These are phyloP conservation scores for Diaperis boleti DNA, from an alignment of 2,888 invertebrate genomes.

Conservation along the genomic window DNA sequence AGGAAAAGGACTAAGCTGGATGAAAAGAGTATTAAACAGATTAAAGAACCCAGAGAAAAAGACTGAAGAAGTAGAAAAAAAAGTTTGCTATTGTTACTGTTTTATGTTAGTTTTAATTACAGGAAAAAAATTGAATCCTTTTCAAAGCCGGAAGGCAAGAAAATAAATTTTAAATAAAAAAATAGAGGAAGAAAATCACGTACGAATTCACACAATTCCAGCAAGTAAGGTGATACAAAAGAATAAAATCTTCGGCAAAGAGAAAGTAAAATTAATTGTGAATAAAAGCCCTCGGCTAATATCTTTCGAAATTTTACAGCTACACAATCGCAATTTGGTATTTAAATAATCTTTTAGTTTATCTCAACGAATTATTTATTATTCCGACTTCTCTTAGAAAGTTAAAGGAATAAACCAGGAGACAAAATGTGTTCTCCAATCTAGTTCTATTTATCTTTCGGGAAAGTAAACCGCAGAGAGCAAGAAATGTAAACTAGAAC, in stretches of 20 bases:
- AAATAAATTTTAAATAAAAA: no score
- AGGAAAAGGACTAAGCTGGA: no score
- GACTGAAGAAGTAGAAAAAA: no score
- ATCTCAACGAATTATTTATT: constrained; percentile 45
- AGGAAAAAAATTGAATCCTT: no score
- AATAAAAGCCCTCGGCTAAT: constrained; percentile 22
- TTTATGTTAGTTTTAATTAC: no score
- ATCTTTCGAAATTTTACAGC: constrained; percentile 32
- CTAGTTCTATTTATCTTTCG: constrained; percentile 47
- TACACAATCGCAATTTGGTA: constrained; percentile 47
- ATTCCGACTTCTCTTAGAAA: constrained; percentile 38
- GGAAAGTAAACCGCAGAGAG: constrained; percentile 45
- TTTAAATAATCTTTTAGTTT: constrained; percentile 48
- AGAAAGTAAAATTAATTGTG: constrained; percentile 24
- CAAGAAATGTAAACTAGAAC: constrained; percentile 46
- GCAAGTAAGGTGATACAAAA: background rate
- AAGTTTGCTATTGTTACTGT: no score
- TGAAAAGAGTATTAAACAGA: no score
- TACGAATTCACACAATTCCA: no score
- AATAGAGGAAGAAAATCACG: no score
- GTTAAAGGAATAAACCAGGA: constrained; percentile 46
- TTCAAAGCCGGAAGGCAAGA: no score
- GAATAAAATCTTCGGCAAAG: background rate
- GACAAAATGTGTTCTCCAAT: constrained; percentile 46
- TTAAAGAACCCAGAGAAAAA: no score